Base-by-base conservation (phyloP, 2,888 invertebrate genomes). In the Dicyrtomina minuta region DNA sequence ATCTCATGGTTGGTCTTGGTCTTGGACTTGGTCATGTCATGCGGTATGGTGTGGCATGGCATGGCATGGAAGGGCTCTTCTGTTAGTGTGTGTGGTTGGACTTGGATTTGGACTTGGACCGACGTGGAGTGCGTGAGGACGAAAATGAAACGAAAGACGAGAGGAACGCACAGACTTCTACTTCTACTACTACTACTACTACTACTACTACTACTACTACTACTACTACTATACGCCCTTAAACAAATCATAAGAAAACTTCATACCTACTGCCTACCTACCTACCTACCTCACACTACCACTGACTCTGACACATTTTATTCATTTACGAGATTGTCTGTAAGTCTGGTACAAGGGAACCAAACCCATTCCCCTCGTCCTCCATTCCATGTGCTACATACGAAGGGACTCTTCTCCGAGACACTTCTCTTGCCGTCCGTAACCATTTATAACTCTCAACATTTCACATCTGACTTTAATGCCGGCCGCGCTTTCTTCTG, bases 291-390 rank as follows among this genome's bases (percentile, higher is more conserved):
- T 51, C 64, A 64, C 51, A 33, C 51, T n/a, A 22, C 58, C 33
- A n/a, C n/a, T 58, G 27, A 60, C 17, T 46, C 66, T 58, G 66
- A 66, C 58, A 66, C 59, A 58, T 66, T 66, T 66, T 66, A 66
- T 66, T 66, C 66, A 58, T 59, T 66, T 59, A 44, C 27, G n/a
- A 43, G 26, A 61, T 61, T 61, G 22, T n/a, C 27, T 55, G 17
- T 17, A 17, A n/a, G n/a, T n/a, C n/a, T n/a, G n/a, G n/a, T n/a
- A n/a, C n/a, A n/a, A n/a, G n/a, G n/a, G 4, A 33, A 33, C 33
- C 33, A 33, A 33, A 33, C 8, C 33, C 8, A 3, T 33, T 33
- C 8, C 8, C 33, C 33, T 8, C 33, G 33, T 33, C 33, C 8
- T 3, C 8, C 33, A 5, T 33, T 33, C 33, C 33, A 3, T 33